phyloP scores from a whole-genome alignment of 1,140 invertebrate species.

The Ceratosolen fusciceps region DNA sequence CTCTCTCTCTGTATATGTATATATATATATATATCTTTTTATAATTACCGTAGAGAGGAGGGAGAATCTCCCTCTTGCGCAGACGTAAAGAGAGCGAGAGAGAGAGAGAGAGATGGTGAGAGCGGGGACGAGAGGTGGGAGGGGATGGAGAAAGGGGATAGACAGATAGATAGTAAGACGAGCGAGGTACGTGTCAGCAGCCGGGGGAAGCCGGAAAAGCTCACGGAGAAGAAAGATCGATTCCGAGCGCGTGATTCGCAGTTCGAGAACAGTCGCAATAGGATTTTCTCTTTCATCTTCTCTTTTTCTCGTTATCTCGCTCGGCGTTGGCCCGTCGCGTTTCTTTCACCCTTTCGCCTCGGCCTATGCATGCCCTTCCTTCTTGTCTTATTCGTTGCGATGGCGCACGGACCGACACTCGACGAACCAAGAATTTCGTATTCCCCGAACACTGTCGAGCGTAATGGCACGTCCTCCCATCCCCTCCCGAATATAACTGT shows the following conservation, averaged over 20 bases:
- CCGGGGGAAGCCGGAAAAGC: background rate
- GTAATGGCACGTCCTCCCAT: conserved; percentile 56
- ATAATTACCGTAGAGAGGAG: too few species aligned
- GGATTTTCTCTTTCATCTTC: conserved; percentile 34
- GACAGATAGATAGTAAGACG: too few species aligned
- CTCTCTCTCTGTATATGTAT: background rate
- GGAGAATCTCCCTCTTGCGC: too few species aligned
- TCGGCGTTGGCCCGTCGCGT: background rate
- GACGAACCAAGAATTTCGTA: conserved; percentile 52
- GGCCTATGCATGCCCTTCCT: background rate
- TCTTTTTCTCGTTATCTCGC: background rate
- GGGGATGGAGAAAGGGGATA: too few species aligned
- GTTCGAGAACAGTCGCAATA: conserved; percentile 8
- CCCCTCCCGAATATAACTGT: conserved; percentile 49
- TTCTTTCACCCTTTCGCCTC: conserved; percentile 24
- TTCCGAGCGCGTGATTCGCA: conserved; percentile 46
- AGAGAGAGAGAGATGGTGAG: too few species aligned
- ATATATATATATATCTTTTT: background rate
- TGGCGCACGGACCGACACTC: conserved; percentile 2
- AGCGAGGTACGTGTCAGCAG: conserved; percentile 3
- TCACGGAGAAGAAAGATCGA: conserved; percentile 38
- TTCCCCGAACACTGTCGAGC: conserved; percentile 49
- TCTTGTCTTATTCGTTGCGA: conserved; percentile 24
- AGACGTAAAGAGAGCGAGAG: background rate
- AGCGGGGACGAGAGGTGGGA: too few species aligned